Percentiles rank a stretch among this genome's conserved stretches.
phyloP scores from a whole-genome alignment of 1,140 invertebrate genomes.

The Belonocnema kinseyi region DNA sequence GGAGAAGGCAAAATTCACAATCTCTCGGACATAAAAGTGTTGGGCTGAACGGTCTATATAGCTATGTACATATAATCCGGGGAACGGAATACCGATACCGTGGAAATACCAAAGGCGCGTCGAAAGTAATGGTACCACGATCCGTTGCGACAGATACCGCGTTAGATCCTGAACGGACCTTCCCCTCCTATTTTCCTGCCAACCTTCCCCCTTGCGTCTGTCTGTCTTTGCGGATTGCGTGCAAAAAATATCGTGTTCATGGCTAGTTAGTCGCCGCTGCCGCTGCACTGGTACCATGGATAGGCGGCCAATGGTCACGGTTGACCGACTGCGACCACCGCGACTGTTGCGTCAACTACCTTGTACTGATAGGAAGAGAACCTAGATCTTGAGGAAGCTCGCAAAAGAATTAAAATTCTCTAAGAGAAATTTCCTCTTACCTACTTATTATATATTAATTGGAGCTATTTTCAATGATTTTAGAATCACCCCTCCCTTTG shows the following conservation, averaged over 20 bases:
- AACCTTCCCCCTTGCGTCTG: constrained; percentile 41
- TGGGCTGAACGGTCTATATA: not conserved
- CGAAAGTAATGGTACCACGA: constrained; percentile 54
- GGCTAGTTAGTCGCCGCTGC: constrained; percentile 53
- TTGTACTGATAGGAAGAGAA: constrained; percentile 47
- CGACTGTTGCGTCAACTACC: constrained; percentile 18
- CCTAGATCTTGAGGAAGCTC: constrained; percentile 15
- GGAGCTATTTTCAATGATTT: no score
- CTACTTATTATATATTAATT: no score
- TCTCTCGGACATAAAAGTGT: constrained; percentile 35
- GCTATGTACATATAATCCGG: constrained; percentile 8
- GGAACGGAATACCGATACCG: not conserved
- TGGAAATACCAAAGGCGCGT: constrained; percentile 55
- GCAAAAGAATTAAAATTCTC: no score
- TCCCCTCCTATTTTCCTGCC: not conserved
- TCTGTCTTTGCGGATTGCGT: constrained; percentile 34
- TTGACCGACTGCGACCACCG: constrained; percentile 45
- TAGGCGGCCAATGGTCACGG: constrained; percentile 58
- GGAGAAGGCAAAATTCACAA: constrained; percentile 42
- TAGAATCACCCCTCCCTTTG: no score
- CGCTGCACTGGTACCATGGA: constrained; percentile 41
- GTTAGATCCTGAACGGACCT: constrained; percentile 47
- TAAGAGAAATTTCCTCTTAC: no score
- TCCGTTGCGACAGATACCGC: constrained; percentile 50
- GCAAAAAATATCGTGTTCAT: constrained; percentile 57